Evolutionary conservation across 2,888 invertebrate genomes (phyloP).

Genomic region (Epirrita christyi): DNA sequence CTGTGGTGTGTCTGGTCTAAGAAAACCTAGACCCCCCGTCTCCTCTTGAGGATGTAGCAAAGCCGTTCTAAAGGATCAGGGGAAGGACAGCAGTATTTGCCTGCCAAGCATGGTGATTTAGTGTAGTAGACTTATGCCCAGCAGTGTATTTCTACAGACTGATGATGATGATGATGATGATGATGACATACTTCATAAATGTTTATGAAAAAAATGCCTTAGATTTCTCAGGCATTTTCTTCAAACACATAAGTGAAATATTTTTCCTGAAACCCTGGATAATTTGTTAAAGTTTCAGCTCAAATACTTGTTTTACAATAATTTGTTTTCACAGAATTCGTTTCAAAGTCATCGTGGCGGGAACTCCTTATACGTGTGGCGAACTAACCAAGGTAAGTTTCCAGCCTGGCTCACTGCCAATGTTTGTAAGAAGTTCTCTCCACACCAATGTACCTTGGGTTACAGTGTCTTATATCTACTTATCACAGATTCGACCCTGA

Average conservation of each 20-base stretch:
- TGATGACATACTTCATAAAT: too few relatives aligned
- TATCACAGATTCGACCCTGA: not conserved
- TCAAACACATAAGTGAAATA: not conserved
- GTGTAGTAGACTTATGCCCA: too few relatives aligned
- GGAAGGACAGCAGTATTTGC: too few relatives aligned
- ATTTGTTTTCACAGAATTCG: conserved; percentile 33
- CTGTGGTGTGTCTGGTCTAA: too few relatives aligned
- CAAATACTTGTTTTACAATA: conserved; percentile 13
- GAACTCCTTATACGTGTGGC: conserved; percentile 60
- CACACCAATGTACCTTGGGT: conserved; percentile 20
- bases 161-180: too few relatives aligned
- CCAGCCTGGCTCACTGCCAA: conserved; percentile 63
- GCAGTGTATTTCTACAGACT: too few relatives aligned
- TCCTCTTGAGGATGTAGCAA: too few relatives aligned
- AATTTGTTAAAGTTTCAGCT: not conserved
- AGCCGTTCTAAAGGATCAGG: too few relatives aligned
- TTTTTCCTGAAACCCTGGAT: not conserved
- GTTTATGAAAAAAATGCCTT: too few relatives aligned
- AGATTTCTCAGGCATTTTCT: too few relatives aligned
- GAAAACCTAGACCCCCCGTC: too few relatives aligned
- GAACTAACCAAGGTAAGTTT: conserved; percentile 61
- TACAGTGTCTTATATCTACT: conserved; percentile 6
- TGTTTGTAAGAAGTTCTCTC: conserved; percentile 64
- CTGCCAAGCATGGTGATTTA: too few relatives aligned
- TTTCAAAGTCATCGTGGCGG: conserved; percentile 52